These are phyloP conservation scores for Mobula birostris DNA, from an alignment of 2,113 vertebrate species.

Conservation along the genomic window DNA sequence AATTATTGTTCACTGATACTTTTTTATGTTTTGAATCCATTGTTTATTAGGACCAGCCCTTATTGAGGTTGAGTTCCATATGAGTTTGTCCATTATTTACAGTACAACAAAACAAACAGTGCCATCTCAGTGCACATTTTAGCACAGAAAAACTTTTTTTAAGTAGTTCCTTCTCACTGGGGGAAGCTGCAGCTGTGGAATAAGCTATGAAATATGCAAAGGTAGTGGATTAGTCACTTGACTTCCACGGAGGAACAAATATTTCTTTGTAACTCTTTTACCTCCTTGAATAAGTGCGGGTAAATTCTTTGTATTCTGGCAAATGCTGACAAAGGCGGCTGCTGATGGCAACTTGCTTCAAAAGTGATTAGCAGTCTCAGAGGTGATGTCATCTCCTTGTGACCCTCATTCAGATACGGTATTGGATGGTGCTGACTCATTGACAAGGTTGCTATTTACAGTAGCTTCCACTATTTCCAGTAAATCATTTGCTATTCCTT, in stretches of 20 bases:
- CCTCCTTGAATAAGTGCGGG: not conserved
- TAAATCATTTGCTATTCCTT: not conserved
- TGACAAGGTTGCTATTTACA: not conserved
- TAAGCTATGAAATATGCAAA: not conserved
- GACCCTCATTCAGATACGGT: not conserved
- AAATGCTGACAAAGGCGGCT: not conserved
- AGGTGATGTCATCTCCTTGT: slow-evolving; percentile 11
- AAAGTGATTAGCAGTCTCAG: not conserved
- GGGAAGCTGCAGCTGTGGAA: not conserved
- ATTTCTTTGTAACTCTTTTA: not conserved
- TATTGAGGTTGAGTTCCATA: not conserved
- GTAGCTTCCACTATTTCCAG: not conserved
- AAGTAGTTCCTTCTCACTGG: not conserved
- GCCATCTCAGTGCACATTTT: not conserved
- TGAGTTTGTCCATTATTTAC: not conserved
- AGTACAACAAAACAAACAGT: not conserved
- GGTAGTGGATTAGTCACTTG: not conserved
- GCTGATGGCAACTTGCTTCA: not conserved
- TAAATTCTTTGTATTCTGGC: slow-evolving; percentile 20
- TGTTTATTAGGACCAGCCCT: not conserved
- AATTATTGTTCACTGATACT: not conserved
- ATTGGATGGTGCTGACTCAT: not conserved
- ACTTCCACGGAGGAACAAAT: not conserved
- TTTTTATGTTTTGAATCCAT: not conserved
- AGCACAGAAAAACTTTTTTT: not conserved